phyloP scores from a whole-genome alignment of 2,888 invertebrate species.

The Nomada flava region DNA sequence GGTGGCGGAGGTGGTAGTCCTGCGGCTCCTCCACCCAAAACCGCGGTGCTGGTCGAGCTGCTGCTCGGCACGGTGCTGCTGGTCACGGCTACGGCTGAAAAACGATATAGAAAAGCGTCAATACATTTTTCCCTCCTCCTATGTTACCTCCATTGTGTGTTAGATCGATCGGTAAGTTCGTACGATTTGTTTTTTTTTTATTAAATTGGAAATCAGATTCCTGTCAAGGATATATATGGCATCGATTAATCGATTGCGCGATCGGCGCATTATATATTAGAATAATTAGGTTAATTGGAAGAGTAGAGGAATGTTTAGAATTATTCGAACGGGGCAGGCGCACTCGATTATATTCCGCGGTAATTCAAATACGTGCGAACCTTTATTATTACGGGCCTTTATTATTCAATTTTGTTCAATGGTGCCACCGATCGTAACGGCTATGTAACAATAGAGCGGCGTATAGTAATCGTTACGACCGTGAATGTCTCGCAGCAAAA shows the following conservation, averaged over 20 bases:
- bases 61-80: constrained; percentile 84
- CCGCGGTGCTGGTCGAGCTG: constrained; percentile 81
- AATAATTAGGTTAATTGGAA: no score
- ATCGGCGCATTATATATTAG: no score
- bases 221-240: neutral
- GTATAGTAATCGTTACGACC: constrained; percentile 24
- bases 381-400: constrained; percentile 16
- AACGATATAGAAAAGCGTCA: constrained; percentile 18
- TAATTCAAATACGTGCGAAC: constrained; percentile 17
- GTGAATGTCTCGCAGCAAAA: constrained; percentile 37
- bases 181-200: no score
- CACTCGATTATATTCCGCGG: neutral
- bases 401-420: constrained; percentile 55
- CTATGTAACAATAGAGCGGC: constrained; percentile 30
- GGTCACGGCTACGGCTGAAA: constrained; percentile 85
- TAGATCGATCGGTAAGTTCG: neutral
- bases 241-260: constrained; percentile 42
- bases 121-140: neutral
- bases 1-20: constrained; percentile 82
- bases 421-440: constrained; percentile 17
- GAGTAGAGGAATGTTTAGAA: no score
- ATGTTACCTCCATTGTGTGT: neutral
- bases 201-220: no score
- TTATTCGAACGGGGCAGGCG: no score
- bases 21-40: constrained; percentile 78